phyloP scores from a whole-genome alignment of 2,888 invertebrate genomes.

The Exocentrus adspersus region DNA sequence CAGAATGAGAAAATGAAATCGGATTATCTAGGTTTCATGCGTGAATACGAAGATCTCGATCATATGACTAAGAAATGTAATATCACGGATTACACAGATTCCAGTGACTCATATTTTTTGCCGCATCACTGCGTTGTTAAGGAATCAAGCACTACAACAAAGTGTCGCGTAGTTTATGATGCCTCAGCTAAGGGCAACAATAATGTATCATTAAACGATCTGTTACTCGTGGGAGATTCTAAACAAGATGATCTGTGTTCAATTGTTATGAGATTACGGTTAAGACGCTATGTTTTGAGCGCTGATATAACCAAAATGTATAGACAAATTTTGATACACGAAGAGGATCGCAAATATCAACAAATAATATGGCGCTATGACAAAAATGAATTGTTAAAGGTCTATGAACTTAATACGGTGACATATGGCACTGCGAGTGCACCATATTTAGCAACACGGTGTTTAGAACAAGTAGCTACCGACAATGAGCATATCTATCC shows the following conservation, averaged over 20 bases:
- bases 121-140: not conserved
- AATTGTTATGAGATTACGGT: conserved; percentile 29
- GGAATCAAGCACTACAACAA: not conserved
- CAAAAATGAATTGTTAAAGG: conserved; percentile 20
- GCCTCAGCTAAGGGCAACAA: not conserved
- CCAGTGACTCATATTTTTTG: not conserved
- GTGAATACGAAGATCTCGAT: conserved; percentile 28
- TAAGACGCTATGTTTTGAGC: conserved; percentile 25
- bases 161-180: not conserved
- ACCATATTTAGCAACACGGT: conserved; percentile 17
- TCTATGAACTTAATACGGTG: conserved; percentile 30
- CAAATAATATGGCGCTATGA: conserved; percentile 34
- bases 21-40: conserved; percentile 30
- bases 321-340: conserved; percentile 27
- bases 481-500: conserved; percentile 24
- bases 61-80: conserved; percentile 32
- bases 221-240: not conserved
- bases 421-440: conserved; percentile 33
- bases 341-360: conserved; percentile 29
- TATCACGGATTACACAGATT: not conserved
- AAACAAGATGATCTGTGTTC: conserved; percentile 34
- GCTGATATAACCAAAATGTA: conserved; percentile 39
- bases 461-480: conserved; percentile 12
- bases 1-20: conserved; percentile 23
- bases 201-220: not conserved